Conservation (phyloP, 2,888 invertebrate species). For the Pinctada fucata region DNA sequence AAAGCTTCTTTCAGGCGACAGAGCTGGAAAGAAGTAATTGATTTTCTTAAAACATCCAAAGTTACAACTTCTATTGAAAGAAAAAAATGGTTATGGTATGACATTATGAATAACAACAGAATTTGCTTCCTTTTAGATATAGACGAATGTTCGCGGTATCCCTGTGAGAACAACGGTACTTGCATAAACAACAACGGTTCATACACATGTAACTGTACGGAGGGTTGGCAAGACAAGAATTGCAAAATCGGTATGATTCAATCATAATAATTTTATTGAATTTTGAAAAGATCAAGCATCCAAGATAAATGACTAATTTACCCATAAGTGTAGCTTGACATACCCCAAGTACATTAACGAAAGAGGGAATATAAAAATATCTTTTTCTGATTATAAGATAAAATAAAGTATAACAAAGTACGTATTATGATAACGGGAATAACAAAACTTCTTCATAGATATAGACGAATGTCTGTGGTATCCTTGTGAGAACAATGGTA, state of each 20-base stretch:
- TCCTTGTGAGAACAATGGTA: too few species aligned
- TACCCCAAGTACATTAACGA: not conserved
- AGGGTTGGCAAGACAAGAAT: slow-evolving; percentile 6
- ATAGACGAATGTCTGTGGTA: too few species aligned
- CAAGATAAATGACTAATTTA: not conserved
- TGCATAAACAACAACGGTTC: slow-evolving; percentile 38
- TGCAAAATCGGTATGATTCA: slow-evolving; percentile 14
- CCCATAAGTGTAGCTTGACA: not conserved
- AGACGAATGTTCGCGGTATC: slow-evolving; percentile 31
- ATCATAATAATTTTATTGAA: not conserved
- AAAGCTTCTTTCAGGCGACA: too few species aligned
- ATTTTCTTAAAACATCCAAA: too few species aligned
- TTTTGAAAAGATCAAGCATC: too few species aligned
- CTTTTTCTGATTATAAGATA: too few species aligned
- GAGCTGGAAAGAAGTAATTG: too few species aligned
- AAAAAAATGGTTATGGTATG: too few species aligned
- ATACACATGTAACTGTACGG: slow-evolving; percentile 68
- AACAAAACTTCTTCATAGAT: too few species aligned
- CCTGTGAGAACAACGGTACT: slow-evolving; percentile 36
- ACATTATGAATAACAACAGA: not conserved
- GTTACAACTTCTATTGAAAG: too few species aligned
- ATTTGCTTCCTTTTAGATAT: slow-evolving; percentile 22
- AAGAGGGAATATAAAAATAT: not conserved
- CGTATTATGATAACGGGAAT: too few species aligned
- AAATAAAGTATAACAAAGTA: too few species aligned